phyloP scores from a whole-genome alignment of 2,797 vertebrate species.

The Falco cherrug region DNA sequence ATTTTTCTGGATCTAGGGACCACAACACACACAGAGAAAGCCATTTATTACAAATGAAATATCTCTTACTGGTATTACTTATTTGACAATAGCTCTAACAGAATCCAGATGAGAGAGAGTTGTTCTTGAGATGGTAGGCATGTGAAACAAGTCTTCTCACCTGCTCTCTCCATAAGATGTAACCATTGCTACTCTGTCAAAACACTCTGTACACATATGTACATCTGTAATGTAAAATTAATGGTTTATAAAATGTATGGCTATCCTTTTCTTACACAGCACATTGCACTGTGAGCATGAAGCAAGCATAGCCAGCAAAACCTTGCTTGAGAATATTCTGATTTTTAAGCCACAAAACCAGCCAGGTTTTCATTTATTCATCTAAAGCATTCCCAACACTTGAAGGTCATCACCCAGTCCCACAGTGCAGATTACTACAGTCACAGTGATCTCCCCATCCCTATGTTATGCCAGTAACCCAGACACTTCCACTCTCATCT shows the following conservation, averaged over 20 bases:
- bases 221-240: neutral
- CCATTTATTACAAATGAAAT: neutral
- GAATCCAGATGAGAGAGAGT: neutral
- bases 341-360: neutral
- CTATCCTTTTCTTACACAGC: neutral
- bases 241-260: neutral
- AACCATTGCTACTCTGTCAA: neutral
- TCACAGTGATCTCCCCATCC: neutral
- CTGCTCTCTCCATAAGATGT: neutral
- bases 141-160: neutral
- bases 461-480: neutral
- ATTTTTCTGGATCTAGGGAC: neutral
- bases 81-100: neutral
- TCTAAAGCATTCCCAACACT: neutral
- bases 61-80: neutral
- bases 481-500: neutral
- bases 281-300: neutral
- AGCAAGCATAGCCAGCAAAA: neutral
- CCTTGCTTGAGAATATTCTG: neutral
- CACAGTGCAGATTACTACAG: neutral
- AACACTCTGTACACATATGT: rapidly evolving
- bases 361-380: neutral
- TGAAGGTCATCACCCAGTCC: neutral
- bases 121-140: neutral
- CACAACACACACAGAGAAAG: neutral